Evolutionary conservation across 2,888 invertebrate species (phyloP).

Genomic region (Pardosa pseudoannulata): DNA sequence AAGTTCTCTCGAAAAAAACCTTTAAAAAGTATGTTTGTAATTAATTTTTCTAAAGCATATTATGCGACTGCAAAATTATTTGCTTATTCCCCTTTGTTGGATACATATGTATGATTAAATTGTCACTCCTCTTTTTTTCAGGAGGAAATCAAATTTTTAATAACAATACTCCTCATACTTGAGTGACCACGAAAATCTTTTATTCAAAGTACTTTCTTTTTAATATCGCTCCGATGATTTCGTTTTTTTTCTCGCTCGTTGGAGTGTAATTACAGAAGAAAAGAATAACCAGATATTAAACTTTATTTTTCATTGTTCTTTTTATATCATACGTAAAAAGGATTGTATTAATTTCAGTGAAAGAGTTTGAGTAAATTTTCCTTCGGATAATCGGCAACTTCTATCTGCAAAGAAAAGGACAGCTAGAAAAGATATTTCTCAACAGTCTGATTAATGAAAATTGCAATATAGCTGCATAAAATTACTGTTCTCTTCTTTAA

Average conservation of each 20-base stretch:
- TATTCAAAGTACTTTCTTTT: background rate
- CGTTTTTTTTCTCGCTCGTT: background rate
- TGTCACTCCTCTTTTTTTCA: background rate
- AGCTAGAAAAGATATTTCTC: too few relatives aligned
- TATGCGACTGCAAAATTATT: background rate
- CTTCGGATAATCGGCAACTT: too few relatives aligned
- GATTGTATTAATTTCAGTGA: too few relatives aligned
- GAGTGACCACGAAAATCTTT: conserved; percentile 6
- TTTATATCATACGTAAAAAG: too few relatives aligned
- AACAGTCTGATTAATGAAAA: too few relatives aligned
- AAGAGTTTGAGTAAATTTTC: too few relatives aligned
- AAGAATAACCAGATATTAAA: background rate
- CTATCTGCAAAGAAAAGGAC: too few relatives aligned
- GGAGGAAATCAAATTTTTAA: background rate
- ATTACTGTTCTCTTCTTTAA: too few relatives aligned
- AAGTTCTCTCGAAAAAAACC: background rate
- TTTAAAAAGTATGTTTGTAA: background rate
- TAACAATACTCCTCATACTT: background rate
- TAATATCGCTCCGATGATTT: background rate
- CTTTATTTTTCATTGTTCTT: background rate
- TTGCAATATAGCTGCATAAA: too few relatives aligned
- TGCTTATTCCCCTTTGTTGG: background rate
- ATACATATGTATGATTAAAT: background rate
- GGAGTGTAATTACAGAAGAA: background rate
- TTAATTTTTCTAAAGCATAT: background rate